Evolutionary conservation across 2,797 vertebrate genomes (phyloP).

Genomic region (Girardinus metallicus): DNA sequence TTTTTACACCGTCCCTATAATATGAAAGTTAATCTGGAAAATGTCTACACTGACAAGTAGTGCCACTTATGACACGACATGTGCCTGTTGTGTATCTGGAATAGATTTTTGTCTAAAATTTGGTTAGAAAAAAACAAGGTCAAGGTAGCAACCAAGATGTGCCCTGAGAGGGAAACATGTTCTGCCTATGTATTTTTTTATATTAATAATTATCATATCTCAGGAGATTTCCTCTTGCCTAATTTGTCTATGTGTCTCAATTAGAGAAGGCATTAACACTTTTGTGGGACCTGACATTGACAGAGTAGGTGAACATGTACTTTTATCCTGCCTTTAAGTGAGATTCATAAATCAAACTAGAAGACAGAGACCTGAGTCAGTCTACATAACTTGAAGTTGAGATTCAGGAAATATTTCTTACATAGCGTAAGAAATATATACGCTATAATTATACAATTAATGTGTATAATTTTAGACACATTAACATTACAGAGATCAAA

Average conservation of each 20-base stretch:
- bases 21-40: not conserved
- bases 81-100: not conserved
- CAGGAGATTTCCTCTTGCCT: not conserved
- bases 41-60: not conserved
- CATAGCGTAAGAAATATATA: not conserved
- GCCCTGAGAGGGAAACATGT: not conserved
- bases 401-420: not conserved
- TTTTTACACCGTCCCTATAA: not conserved
- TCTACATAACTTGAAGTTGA: not conserved
- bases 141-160: not conserved
- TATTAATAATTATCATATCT: not conserved
- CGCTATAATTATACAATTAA: too few species aligned
- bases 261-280: not conserved
- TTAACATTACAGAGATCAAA: not conserved
- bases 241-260: not conserved
- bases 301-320: not conserved
- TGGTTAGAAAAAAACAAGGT: not conserved
- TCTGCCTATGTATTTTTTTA: not conserved
- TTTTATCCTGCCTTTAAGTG: not conserved
- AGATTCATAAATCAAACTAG: constrained; percentile 1
- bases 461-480: not conserved
- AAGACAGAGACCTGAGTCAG: not conserved
- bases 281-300: not conserved
- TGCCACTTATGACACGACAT: not conserved
- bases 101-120: not conserved